Evolutionary conservation across 2,113 vertebrate genomes (phyloP).

Genomic region (Chloropsis cyanopogon): DNA sequence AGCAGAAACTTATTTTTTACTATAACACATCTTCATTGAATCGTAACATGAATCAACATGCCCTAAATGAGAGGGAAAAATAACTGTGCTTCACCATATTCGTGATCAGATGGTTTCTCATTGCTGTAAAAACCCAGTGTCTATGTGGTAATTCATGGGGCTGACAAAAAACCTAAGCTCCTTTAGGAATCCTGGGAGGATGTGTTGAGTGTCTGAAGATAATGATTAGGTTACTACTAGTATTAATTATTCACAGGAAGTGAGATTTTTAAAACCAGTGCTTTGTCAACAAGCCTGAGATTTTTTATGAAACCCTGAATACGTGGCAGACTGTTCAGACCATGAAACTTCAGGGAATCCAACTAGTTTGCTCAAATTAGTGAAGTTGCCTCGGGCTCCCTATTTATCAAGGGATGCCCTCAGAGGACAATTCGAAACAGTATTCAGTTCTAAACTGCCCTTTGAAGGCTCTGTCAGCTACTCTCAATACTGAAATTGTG

Average conservation of each 20-base stretch:
- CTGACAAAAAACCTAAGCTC: rapidly evolving
- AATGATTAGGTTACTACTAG: not conserved
- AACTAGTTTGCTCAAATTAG: not conserved
- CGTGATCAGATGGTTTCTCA: not conserved
- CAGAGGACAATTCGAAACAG: not conserved
- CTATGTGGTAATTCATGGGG: not conserved
- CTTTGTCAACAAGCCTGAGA: not conserved
- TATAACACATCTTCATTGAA: not conserved
- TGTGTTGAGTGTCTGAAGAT: not conserved
- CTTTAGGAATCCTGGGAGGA: not conserved
- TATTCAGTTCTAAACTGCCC: not conserved
- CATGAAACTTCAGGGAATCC: not conserved
- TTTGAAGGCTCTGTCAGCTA: not conserved
- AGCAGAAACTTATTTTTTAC: not conserved
- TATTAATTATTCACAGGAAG: not conserved
- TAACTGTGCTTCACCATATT: not conserved
- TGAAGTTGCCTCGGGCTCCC: not conserved
- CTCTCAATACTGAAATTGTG: not conserved
- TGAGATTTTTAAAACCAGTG: not conserved
- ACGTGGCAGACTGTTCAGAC: not conserved
- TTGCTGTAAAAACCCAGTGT: not conserved
- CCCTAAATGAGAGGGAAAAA: not conserved
- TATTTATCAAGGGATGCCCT: not conserved
- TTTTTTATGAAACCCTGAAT: not conserved
- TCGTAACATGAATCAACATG: not conserved